phyloP scores from a whole-genome alignment of 2,888 invertebrate genomes.

The Cataglyphis albicans region DNA sequence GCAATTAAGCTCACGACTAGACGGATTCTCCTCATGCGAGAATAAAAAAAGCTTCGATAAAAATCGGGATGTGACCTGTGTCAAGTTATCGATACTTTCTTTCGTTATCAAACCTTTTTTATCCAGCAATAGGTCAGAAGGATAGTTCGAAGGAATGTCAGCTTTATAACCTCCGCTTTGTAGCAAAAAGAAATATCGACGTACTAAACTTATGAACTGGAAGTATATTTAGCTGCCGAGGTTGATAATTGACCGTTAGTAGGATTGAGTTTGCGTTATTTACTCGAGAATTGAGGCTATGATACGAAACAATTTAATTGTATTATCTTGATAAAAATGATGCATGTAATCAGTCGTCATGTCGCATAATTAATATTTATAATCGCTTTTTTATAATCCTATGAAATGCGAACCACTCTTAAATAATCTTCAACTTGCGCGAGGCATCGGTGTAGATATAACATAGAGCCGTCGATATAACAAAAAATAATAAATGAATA shows the following conservation, averaged over 20 bases:
- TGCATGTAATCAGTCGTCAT: background rate
- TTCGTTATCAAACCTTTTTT: conserved; percentile 44
- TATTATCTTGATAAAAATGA: background rate
- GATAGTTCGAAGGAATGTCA: conserved; percentile 36
- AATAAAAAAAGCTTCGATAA: conserved; percentile 32
- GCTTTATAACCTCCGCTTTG: conserved; percentile 30
- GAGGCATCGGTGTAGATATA: background rate
- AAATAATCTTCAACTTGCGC: background rate
- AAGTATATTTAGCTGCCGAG: conserved; percentile 14
- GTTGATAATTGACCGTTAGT: conserved; percentile 11
- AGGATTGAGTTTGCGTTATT: conserved; percentile 8
- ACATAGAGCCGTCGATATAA: background rate
- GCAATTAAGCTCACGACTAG: conserved; percentile 41
- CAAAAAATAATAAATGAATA: conserved; percentile 9
- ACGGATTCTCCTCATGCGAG: conserved; percentile 1
- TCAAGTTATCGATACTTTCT: conserved; percentile 41
- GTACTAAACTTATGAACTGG: conserved; percentile 17
- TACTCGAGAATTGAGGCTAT: background rate
- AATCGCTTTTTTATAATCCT: background rate
- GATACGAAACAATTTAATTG: background rate
- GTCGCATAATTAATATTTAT: background rate
- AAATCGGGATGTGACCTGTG: conserved; percentile 6
- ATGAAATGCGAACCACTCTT: background rate
- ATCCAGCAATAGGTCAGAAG: conserved; percentile 2
- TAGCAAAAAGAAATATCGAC: conserved; percentile 34